Conservation (phyloP, 2,888 invertebrate genomes). For the Nyleta sp. region DNA sequence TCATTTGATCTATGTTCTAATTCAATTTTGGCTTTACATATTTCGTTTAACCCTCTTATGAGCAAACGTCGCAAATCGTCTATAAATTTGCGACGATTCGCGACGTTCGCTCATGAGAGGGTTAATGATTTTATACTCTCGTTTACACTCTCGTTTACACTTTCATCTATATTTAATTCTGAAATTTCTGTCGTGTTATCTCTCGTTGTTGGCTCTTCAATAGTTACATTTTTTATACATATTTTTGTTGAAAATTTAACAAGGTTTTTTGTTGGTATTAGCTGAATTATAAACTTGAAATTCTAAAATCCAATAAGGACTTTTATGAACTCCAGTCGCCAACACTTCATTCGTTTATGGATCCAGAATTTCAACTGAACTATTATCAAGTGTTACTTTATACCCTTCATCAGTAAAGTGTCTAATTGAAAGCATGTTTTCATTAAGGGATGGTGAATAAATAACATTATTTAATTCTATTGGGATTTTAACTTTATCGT, state of each 20-base stretch:
- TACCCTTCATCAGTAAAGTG: conserved; percentile 39
- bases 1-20: background rate
- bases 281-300: conserved; percentile 7
- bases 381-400: conserved; percentile 24
- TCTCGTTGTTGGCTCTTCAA: background rate
- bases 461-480: conserved; percentile 9
- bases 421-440: conserved; percentile 49
- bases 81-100: too few species aligned
- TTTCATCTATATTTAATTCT: background rate
- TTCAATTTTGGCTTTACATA: too few species aligned
- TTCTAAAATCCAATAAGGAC: conserved; percentile 28
- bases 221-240: background rate
- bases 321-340: conserved; percentile 6
- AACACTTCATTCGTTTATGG: conserved; percentile 14
- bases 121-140: background rate
- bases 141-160: background rate
- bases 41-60: too few species aligned
- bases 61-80: too few species aligned
- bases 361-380: conserved; percentile 24
- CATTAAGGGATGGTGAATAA: conserved; percentile 3
- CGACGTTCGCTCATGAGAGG: too few species aligned
- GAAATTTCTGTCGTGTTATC: background rate
- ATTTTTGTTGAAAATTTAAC: background rate
- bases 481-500: background rate
- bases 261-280: background rate